Evolutionary conservation across 1,140 invertebrate genomes (phyloP).

Genomic region (Tenebrio molitor): DNA sequence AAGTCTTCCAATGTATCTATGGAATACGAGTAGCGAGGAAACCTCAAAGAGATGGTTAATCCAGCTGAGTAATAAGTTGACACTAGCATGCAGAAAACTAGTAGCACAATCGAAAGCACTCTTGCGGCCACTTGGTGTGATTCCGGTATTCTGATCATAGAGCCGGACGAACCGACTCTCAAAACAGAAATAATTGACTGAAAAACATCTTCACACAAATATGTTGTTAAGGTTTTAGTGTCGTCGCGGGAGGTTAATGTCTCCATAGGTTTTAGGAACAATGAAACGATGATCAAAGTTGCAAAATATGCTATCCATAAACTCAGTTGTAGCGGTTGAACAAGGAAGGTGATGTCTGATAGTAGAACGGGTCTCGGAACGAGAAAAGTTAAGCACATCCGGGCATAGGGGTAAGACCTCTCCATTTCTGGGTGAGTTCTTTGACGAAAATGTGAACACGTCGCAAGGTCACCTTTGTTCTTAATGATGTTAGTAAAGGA

Average conservation of each 20-base stretch:
- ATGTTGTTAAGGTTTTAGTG: not conserved
- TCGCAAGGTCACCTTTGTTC: not conserved
- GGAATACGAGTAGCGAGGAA: not conserved
- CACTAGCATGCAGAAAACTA: not conserved
- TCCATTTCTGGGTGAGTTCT: not conserved
- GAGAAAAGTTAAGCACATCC: not conserved
- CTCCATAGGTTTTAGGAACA: not conserved
- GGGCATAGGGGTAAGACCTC: not conserved
- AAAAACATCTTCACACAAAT: not conserved
- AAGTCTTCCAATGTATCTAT: not conserved
- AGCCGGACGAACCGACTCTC: not conserved
- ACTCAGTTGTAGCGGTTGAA: not conserved
- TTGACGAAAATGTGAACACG: not conserved
- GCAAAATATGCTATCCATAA: not conserved
- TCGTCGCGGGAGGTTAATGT: not conserved
- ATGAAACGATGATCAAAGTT: not conserved
- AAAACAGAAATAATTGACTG: not conserved
- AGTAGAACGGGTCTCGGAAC: not conserved
- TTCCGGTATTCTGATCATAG: not conserved
- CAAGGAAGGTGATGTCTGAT: not conserved
- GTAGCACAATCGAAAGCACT: not conserved
- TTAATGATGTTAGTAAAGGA: not conserved
- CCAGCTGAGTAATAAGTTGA: constrained; percentile 12
- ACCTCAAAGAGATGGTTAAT: not conserved
- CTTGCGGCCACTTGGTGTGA: not conserved